Percentiles rank a stretch among this genome's conserved stretches.
Conservation (phyloP, 2,113 vertebrate genomes). For the Perccottus glenii region DNA sequence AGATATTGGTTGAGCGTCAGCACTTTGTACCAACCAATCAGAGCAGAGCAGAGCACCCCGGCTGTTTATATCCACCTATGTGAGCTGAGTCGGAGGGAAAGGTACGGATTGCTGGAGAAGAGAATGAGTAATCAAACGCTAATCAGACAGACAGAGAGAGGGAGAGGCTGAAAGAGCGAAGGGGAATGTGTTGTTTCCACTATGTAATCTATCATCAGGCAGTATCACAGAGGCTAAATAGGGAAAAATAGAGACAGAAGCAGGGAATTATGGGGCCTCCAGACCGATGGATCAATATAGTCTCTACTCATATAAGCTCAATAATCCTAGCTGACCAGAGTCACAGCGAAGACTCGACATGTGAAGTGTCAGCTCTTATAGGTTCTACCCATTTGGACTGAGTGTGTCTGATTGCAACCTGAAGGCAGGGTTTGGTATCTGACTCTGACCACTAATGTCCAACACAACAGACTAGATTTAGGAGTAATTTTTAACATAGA, state of each 20-base stretch:
- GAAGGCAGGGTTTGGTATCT: no score
- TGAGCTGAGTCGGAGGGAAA: constrained; percentile 18
- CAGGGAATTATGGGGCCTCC: constrained; percentile 45
- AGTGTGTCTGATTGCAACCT: no score
- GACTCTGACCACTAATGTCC: no score
- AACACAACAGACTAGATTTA: no score
- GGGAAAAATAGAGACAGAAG: constrained; percentile 44
- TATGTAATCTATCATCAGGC: constrained; percentile 57
- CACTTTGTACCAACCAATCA: background rate
- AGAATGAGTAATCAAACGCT: constrained; percentile 55
- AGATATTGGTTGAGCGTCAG: background rate
- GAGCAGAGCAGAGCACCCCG: constrained; percentile 1
- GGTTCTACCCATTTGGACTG: background rate
- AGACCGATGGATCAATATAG: constrained; percentile 66
- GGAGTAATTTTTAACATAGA: no score
- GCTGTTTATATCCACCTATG: background rate
- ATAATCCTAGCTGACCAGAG: constrained; percentile 48
- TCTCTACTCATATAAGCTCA: constrained; percentile 66
- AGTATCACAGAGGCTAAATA: constrained; percentile 46
- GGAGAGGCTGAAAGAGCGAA: constrained; percentile 14
- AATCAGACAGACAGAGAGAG: constrained; percentile 39
- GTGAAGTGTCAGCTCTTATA: background rate
- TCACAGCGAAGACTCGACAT: constrained; percentile 27
- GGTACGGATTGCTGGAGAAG: constrained; percentile 27
- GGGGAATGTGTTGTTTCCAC: constrained; percentile 35